Conservation (phyloP, 1,140 invertebrate genomes). For the Danaus melanippus region DNA sequence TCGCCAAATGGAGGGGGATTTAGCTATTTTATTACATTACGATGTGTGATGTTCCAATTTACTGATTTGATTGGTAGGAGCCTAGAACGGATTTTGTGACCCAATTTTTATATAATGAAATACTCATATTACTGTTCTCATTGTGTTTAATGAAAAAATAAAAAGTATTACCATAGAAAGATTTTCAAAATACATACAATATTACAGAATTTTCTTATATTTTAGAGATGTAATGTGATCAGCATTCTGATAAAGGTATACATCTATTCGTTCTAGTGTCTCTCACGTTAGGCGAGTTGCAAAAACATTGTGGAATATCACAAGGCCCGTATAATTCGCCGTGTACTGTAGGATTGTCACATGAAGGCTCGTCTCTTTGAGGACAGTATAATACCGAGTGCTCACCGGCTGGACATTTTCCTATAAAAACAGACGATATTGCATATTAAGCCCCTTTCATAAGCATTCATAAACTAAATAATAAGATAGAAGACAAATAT, state of each 20-base stretch:
- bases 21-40: constrained; percentile 19
- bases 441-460: no score
- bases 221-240: background rate
- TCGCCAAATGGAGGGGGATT: constrained; percentile 19
- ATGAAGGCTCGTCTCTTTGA: constrained; percentile 35
- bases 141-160: no score
- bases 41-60: constrained; percentile 14
- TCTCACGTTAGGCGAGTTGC: constrained; percentile 35
- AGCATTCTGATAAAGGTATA: constrained; percentile 27
- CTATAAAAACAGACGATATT: constrained; percentile 23
- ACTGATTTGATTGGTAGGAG: constrained; percentile 12
- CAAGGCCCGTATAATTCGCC: constrained; percentile 23
- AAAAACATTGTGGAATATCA: constrained; percentile 47
- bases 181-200: no score
- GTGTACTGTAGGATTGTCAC: constrained; percentile 36
- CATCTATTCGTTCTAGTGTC: constrained; percentile 35
- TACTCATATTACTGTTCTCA: no score
- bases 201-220: no score
- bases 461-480: no score
- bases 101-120: no score
- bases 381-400: constrained; percentile 53
- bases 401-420: constrained; percentile 39
- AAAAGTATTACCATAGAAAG: no score
- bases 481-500: no score
- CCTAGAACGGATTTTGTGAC: background rate